Conservation (phyloP, 53 echinoderm and acorn worm genomes). For the Holothuria scabra region DNA sequence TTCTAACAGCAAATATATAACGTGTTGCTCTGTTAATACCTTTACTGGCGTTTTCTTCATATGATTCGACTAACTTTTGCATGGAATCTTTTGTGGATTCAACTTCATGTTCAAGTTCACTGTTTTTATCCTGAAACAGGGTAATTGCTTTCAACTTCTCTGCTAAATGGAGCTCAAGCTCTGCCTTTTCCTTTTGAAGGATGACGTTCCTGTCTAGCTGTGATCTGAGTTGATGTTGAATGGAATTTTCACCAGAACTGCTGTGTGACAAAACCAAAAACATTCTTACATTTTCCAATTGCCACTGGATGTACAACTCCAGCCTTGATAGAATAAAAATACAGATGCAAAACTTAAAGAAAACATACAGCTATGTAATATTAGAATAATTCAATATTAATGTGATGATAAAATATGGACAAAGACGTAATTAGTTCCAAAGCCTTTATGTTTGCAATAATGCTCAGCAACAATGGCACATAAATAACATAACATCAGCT, state of each 20-base stretch:
- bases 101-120: slow-evolving; percentile 50
- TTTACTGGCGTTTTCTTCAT: slow-evolving; percentile 63
- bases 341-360: background rate
- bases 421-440: no score
- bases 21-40: slow-evolving; percentile 4
- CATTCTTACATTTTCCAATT: background rate
- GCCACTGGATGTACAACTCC: background rate
- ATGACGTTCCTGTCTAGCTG: slow-evolving; percentile 61
- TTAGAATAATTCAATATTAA: no score
- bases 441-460: no score
- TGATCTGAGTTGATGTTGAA: slow-evolving; percentile 56
- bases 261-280: background rate
- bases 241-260: slow-evolving; percentile 35
- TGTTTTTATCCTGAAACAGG: slow-evolving; percentile 46
- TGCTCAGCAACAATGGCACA: no score
- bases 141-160: slow-evolving; percentile 43
- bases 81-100: slow-evolving; percentile 57
- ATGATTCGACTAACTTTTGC: slow-evolving; percentile 52
- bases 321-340: background rate
- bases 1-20: no score
- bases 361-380: no score
- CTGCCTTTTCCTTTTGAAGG: slow-evolving; percentile 64
- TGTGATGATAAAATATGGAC: no score
- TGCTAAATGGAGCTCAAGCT: slow-evolving; percentile 57
- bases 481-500: no score